Percentiles rank a stretch among this genome's conserved stretches.
phyloP scores from a whole-genome alignment of 2,888 invertebrate genomes.

The Caenorhabditis sp. region DNA sequence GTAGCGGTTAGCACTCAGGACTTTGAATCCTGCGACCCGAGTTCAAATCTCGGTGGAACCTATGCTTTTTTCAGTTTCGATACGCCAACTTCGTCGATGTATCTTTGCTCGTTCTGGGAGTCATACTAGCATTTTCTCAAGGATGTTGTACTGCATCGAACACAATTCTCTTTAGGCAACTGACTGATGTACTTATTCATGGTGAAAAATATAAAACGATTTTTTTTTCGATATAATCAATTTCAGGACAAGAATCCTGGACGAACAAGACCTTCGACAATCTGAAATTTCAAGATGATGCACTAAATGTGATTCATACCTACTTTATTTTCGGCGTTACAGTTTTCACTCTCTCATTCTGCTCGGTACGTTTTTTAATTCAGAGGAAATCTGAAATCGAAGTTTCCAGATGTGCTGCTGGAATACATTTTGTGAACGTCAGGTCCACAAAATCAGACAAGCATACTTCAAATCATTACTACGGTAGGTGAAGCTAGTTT shows the following conservation, averaged over 20 bases:
- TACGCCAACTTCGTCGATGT: constrained; percentile 39
- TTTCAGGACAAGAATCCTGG: constrained; percentile 46
- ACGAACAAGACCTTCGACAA: constrained; percentile 15
- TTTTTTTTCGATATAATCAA: background rate
- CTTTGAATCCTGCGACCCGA: constrained; percentile 76
- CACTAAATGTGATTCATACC: constrained; percentile 64
- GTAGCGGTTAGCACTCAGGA: constrained; percentile 75
- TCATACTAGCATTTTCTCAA: constrained; percentile 35
- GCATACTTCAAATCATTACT: constrained; percentile 45
- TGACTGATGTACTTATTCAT: constrained; percentile 57
- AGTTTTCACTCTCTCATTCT: constrained; percentile 68
- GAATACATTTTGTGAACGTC: constrained; percentile 84
- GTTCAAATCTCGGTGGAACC: constrained; percentile 69
- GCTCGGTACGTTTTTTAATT: constrained; percentile 61
- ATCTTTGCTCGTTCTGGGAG: constrained; percentile 31
- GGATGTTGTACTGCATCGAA: constrained; percentile 40
- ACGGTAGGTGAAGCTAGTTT: constrained; percentile 2
- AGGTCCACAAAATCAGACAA: constrained; percentile 84
- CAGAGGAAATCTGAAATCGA: background rate
- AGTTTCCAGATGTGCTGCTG: constrained; percentile 83
- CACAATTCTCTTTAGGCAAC: constrained; percentile 48
- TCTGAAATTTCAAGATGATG: constrained; percentile 24
- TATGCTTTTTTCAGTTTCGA: constrained; percentile 51
- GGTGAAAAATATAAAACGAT: constrained; percentile 2
- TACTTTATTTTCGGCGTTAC: constrained; percentile 68